Evolutionary conservation across 2,888 invertebrate species (phyloP).

Genomic region (Heliothis peltigera): DNA sequence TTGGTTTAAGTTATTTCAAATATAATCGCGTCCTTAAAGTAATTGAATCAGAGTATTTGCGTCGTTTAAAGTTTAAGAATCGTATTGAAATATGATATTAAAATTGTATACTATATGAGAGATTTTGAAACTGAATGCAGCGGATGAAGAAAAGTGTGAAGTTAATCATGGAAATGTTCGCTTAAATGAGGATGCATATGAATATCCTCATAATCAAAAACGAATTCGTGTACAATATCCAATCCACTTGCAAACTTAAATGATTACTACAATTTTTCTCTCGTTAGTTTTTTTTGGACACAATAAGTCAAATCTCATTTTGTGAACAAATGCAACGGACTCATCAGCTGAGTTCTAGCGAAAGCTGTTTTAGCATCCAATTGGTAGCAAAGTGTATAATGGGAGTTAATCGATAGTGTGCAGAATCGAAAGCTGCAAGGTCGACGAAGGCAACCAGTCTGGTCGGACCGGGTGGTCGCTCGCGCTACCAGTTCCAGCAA

Average conservation of each 20-base stretch:
- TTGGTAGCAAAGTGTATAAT: slow-evolving; percentile 65
- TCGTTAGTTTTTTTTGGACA: slow-evolving; percentile 12
- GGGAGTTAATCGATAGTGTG: slow-evolving; percentile 57
- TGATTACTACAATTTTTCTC: slow-evolving; percentile 18
- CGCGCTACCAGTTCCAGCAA: slow-evolving; percentile 54
- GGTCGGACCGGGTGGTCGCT: slow-evolving; percentile 66
- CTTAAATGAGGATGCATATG: not conserved
- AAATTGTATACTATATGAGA: slow-evolving; percentile 45
- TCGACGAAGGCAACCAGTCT: slow-evolving; percentile 69
- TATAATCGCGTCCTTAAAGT: slow-evolving; percentile 55
- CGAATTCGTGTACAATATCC: slow-evolving; percentile 7
- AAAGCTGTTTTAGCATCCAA: slow-evolving; percentile 53
- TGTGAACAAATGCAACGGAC: slow-evolving; percentile 6
- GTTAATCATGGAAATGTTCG: slow-evolving; percentile 4
- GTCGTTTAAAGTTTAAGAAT: slow-evolving; percentile 55
- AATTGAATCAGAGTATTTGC: slow-evolving; percentile 59
- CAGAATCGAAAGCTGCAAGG: slow-evolving; percentile 81
- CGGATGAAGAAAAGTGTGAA: slow-evolving; percentile 7
- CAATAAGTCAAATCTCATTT: slow-evolving; percentile 10
- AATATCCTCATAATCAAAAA: slow-evolving; percentile 4
- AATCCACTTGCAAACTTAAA: slow-evolving; percentile 19
- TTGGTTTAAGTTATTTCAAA: slow-evolving; percentile 51
- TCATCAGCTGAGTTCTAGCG: slow-evolving; percentile 33
- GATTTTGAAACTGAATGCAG: slow-evolving; percentile 23
- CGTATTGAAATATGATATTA: slow-evolving; percentile 52